Percentiles rank a stretch among this genome's conserved stretches.
Evolutionary conservation across 2,888 invertebrate species (phyloP).

Genomic region (Fragum sueziense): DNA sequence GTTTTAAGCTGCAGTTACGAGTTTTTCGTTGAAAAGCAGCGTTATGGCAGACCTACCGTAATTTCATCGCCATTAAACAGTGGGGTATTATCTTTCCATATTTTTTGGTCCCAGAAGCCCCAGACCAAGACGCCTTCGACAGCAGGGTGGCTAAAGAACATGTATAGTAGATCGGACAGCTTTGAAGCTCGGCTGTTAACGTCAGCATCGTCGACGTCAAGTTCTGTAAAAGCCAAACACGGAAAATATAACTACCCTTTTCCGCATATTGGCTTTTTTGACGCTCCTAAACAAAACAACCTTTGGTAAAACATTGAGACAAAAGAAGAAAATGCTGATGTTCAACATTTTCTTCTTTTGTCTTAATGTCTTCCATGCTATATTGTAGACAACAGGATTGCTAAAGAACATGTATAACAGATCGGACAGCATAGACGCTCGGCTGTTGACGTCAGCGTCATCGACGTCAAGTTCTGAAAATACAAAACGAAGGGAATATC

Average conservation of each 20-base stretch:
- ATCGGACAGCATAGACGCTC: constrained; percentile 1
- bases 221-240: constrained; percentile 19
- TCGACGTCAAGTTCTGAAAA: constrained; percentile 23
- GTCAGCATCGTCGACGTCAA: constrained; percentile 17
- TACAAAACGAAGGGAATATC: no score
- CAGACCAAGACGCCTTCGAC: constrained; percentile 48
- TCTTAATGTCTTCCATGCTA: no score
- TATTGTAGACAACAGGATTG: constrained; percentile 41
- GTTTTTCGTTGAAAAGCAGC: no score
- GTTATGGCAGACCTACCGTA: constrained; percentile 15
- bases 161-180: constrained; percentile 6
- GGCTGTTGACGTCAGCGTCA: constrained; percentile 1
- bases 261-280: no score
- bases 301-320: no score
- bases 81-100: constrained; percentile 26
- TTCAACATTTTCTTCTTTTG: no score
- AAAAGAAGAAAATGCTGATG: no score
- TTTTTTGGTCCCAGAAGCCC: constrained; percentile 52
- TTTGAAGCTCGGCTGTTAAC: not conserved
- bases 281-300: no score
- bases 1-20: no score
- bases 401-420: constrained; percentile 35
- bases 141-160: constrained; percentile 45
- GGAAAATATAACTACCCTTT: no score
- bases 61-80: constrained; percentile 36